These are phyloP conservation scores for Clarias batrachus DNA, from an alignment of 2,113 vertebrate species.

Conservation along the genomic window DNA sequence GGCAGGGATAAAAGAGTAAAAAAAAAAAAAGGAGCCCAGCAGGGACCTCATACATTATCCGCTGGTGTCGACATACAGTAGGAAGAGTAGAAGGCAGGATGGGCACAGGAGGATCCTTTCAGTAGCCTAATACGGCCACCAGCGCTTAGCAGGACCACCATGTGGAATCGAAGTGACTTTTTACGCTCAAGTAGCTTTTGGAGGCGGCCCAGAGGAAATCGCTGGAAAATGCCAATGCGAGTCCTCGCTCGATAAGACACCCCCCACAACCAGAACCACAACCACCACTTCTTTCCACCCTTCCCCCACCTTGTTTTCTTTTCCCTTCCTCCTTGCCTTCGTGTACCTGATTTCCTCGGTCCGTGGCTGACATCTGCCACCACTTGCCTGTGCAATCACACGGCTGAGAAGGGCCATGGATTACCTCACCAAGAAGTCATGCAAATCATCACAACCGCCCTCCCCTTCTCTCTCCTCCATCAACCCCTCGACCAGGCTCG, in stretches of 20 bases:
- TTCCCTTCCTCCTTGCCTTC: slow-evolving; percentile 9
- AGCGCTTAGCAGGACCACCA: slow-evolving; percentile 47
- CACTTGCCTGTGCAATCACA: slow-evolving; percentile 40
- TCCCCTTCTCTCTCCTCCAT: not conserved
- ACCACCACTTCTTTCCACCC: not conserved
- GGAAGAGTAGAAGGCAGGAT: slow-evolving; percentile 32
- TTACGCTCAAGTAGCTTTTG: slow-evolving; percentile 36
- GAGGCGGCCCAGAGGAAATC: slow-evolving; percentile 41
- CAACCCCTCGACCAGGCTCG: not conserved
- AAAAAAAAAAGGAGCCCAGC: slow-evolving; percentile 40
- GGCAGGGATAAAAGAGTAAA: slow-evolving; percentile 33
- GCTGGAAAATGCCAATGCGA: slow-evolving; percentile 30
- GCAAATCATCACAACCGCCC: slow-evolving; percentile 34
- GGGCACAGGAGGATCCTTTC: slow-evolving; percentile 47
- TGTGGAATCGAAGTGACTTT: slow-evolving; percentile 38
- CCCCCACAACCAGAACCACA: not conserved
- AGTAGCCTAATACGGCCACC: slow-evolving; percentile 61
- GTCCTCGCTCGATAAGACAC: not conserved
- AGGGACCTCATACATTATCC: slow-evolving; percentile 56
- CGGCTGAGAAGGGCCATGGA: slow-evolving; percentile 46
- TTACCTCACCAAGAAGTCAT: slow-evolving; percentile 51
- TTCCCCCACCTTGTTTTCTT: slow-evolving; percentile 28
- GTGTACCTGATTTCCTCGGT: slow-evolving; percentile 34
- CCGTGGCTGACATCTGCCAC: slow-evolving; percentile 53
- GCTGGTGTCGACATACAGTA: slow-evolving; percentile 53